Evolutionary conservation across 2,113 vertebrate species (phyloP), one percentile per base, ranked within the genome.

Genomic region (Xenopus borealis): DNA sequence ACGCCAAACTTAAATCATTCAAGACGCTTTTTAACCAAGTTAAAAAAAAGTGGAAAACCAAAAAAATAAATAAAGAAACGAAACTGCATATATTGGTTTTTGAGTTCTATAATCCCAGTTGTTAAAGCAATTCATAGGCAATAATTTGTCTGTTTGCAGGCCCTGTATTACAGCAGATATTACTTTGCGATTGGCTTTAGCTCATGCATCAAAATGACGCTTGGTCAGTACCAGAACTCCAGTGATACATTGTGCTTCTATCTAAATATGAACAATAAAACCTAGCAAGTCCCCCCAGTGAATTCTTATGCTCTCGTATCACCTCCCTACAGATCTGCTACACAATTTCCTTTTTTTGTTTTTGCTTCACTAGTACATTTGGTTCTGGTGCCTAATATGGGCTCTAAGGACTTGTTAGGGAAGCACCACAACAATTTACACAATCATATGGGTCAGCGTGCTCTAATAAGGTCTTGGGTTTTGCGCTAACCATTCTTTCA

Each of bases 211-310:
- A 84, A 86, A 82, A 81, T 88, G 86, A 89, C 87, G 89, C 84
- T 85, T 86, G 88, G 86, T 90, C 90, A 87, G 89, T 88, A 89
- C 89, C 88, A 90, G 90, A 89, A 86, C 88, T 90, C 85, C 85
- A 86, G 83, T 78, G 81, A 86, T 87, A 86, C 85, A 89, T 91
- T 91, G 89, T 91, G 87, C 86, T 85, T 86, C 88, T 85, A 88
- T 89, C 87, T 90, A 88, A 89, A 89, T 88, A 88, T 89, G 88
- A 91, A 83, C 85, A 86, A 85, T 80, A 85, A 86, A 82, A 73
- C 76, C 78, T 79, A 75, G 71, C 62, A 55, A 87, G 82, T 83
- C 73, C 80, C 23, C 82, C 81, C 17, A 3, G 86, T 86, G 83
- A 84, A 79, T 82, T 79, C 82, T 85, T 83, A 83, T 85, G 86